phyloP scores from a whole-genome alignment of 2,888 invertebrate species.

The Cheilosia urbana region DNA sequence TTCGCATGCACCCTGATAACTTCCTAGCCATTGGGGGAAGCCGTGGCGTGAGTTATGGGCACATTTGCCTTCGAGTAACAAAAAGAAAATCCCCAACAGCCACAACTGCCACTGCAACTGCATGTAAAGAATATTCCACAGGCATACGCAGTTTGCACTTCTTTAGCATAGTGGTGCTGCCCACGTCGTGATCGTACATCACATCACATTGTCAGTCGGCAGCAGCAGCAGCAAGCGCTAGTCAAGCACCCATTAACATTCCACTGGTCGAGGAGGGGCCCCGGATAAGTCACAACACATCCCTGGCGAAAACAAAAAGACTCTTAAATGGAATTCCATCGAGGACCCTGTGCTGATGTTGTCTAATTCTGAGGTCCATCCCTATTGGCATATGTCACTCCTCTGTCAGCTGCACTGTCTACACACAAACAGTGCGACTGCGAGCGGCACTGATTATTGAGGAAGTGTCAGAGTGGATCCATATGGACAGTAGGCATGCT shows the following conservation, averaged over 20 bases:
- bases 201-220: slow-evolving; percentile 70
- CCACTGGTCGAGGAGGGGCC: slow-evolving; percentile 56
- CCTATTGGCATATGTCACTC: slow-evolving; percentile 74
- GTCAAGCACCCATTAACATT: slow-evolving; percentile 76
- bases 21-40: slow-evolving; percentile 57
- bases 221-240: slow-evolving; percentile 48
- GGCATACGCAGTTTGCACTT: slow-evolving; percentile 63
- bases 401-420: slow-evolving; percentile 47
- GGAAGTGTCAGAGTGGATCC: slow-evolving; percentile 73
- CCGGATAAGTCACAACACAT: slow-evolving; percentile 73
- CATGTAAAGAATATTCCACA: slow-evolving; percentile 37
- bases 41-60: slow-evolving; percentile 69
- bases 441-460: slow-evolving; percentile 62
- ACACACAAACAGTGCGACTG: slow-evolving; percentile 24
- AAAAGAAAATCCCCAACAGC: slow-evolving; percentile 34
- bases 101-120: slow-evolving; percentile 35
- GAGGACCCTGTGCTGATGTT: slow-evolving; percentile 57
- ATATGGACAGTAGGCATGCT: slow-evolving; percentile 65
- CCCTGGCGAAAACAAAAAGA: slow-evolving; percentile 56
- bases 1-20: slow-evolving; percentile 70
- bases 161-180: slow-evolving; percentile 62
- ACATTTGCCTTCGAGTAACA: slow-evolving; percentile 46
- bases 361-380: slow-evolving; percentile 60
- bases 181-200: slow-evolving; percentile 75
- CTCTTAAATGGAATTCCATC: slow-evolving; percentile 63